A percentile compares a stretch with the other conserved stretches of the same genome.
phyloP scores from a whole-genome alignment of 1,140 invertebrate species.

The Diachasmimorpha longicaudata region DNA sequence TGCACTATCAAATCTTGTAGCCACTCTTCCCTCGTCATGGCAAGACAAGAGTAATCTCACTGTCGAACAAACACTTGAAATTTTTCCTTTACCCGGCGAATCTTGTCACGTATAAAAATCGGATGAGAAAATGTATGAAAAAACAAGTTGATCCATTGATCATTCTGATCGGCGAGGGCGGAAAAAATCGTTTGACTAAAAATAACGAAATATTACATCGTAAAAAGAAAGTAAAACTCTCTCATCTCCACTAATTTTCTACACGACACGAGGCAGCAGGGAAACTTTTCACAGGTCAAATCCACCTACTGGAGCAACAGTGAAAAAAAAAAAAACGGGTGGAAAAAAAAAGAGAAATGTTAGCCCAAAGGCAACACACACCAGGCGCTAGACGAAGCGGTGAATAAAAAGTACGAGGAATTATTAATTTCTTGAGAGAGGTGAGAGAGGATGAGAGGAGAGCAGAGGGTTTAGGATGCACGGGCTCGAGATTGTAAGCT shows the following conservation, averaged over 20 bases:
- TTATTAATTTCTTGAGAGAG: slow-evolving; percentile 28
- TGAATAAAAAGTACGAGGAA: slow-evolving; percentile 27
- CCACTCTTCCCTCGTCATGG: slow-evolving; percentile 27
- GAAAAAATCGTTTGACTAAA: background rate
- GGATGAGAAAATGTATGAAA: background rate
- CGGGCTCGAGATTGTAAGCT: slow-evolving; percentile 24
- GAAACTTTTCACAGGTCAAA: background rate
- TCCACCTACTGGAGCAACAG: background rate
- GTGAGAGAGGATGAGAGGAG: slow-evolving; percentile 19
- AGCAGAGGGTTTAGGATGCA: background rate
- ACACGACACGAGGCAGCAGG: background rate
- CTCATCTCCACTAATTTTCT: background rate
- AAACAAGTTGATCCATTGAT: no score
- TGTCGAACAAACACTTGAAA: slow-evolving; percentile 33
- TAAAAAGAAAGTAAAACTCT: background rate
- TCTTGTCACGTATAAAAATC: background rate
- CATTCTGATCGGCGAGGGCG: no score
- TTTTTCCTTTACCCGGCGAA: slow-evolving; percentile 14
- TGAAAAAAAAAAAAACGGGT: background rate
- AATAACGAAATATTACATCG: background rate
- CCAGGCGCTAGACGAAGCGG: slow-evolving; percentile 10
- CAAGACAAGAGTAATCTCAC: slow-evolving; percentile 32
- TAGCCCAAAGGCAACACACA: slow-evolving; percentile 3
- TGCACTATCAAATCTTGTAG: background rate
- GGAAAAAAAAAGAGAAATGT: slow-evolving; percentile 18